A percentile compares a stretch with the other conserved stretches of the same genome.
Conservation (phyloP, 2,888 invertebrate genomes). For the Plagodis dolabraria region DNA sequence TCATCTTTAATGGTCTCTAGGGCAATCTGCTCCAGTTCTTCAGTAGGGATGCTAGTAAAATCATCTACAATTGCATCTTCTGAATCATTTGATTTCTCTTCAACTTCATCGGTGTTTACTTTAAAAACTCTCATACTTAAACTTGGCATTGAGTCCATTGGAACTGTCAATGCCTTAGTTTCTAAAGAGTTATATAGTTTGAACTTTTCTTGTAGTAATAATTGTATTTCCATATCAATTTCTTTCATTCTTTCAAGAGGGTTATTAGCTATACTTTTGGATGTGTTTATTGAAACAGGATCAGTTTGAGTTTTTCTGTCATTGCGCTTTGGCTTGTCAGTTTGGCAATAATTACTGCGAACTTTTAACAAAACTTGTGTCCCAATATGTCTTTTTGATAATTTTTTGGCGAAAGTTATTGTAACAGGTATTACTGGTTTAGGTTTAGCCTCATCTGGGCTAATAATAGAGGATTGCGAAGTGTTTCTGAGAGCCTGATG, state of each 20-base stretch:
- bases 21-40: constrained; percentile 74
- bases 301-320: constrained; percentile 63
- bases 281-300: constrained; percentile 31
- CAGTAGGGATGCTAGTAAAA: constrained; percentile 71
- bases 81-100: constrained; percentile 37
- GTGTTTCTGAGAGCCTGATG: constrained; percentile 71
- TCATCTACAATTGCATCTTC: constrained; percentile 69
- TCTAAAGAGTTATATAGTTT: constrained; percentile 82
- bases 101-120: constrained; percentile 50
- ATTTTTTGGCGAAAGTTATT: constrained; percentile 41
- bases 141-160: constrained; percentile 52
- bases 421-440: constrained; percentile 42
- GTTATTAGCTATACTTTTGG: constrained; percentile 30
- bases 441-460: constrained; percentile 44
- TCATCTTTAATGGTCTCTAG: constrained; percentile 57
- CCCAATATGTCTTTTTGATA: constrained; percentile 48
- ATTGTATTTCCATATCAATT: constrained; percentile 85
- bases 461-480: constrained; percentile 41
- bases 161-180: constrained; percentile 50
- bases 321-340: constrained; percentile 49
- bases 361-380: constrained; percentile 59
- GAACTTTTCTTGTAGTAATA: constrained; percentile 84
- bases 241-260: constrained; percentile 85
- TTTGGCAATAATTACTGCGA: constrained; percentile 59
- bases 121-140: constrained; percentile 76